phyloP scores from a whole-genome alignment of 2,888 invertebrate genomes.

The Volucella inanis region DNA sequence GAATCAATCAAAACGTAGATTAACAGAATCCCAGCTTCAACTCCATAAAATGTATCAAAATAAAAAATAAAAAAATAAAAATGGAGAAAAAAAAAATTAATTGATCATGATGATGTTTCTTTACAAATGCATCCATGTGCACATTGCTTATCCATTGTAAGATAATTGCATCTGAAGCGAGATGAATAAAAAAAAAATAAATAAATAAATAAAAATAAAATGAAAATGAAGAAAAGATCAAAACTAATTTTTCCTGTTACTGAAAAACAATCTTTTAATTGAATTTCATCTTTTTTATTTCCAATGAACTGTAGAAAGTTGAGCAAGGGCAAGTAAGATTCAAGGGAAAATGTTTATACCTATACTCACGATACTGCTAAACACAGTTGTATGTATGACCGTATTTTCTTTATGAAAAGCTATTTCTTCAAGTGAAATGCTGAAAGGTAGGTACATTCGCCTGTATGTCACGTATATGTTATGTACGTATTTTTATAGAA shows the following conservation, averaged over 20 bases:
- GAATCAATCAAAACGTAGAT: conserved; percentile 47
- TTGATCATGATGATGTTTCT: conserved; percentile 65
- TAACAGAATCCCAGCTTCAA: conserved; percentile 17
- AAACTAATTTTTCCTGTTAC: conserved; percentile 26
- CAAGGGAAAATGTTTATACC: too few relatives aligned
- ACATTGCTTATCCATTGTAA: conserved; percentile 58
- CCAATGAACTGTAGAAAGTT: conserved; percentile 19
- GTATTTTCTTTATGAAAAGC: too few relatives aligned
- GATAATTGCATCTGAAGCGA: conserved; percentile 64
- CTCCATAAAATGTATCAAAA: conserved; percentile 47
- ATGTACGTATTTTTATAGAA: too few relatives aligned
- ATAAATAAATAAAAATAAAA: conserved; percentile 27
- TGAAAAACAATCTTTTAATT: conserved; percentile 59
- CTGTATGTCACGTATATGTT: too few relatives aligned
- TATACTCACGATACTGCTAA: too few relatives aligned
- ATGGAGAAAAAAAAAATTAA: conserved; percentile 12
- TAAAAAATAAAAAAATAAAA: conserved; percentile 6
- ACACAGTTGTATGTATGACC: too few relatives aligned
- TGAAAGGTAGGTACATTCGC: too few relatives aligned
- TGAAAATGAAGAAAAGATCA: conserved; percentile 16
- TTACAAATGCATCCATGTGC: conserved; percentile 42
- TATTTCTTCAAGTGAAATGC: too few relatives aligned
- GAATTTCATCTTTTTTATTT: conserved; percentile 35
- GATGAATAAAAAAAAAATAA: conserved; percentile 47
- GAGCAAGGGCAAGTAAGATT: conserved; percentile 8